phyloP scores from a whole-genome alignment of 2,888 invertebrate species.

The Mactromeris polynyma region DNA sequence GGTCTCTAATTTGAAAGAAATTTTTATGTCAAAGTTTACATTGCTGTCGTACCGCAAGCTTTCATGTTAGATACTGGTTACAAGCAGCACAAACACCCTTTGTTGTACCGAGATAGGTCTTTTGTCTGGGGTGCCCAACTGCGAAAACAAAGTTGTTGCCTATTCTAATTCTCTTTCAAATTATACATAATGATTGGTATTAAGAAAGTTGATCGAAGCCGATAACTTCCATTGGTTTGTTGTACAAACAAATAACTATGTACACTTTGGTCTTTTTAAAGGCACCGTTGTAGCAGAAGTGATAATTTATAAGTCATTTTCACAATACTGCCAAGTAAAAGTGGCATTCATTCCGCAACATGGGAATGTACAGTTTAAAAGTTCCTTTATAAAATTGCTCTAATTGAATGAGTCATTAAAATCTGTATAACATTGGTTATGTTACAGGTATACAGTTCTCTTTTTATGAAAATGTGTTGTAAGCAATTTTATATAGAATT shows the following conservation, averaged over 20 bases:
- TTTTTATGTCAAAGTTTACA: constrained; percentile 49
- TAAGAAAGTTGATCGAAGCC: constrained; percentile 20
- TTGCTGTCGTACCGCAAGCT: constrained; percentile 19
- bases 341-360: not conserved
- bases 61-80: constrained; percentile 39
- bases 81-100: constrained; percentile 42
- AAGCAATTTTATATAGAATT: too few species aligned
- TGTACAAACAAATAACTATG: not conserved
- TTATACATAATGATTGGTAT: constrained; percentile 34
- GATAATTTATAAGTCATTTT: not conserved
- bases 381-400: not conserved
- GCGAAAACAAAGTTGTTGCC: constrained; percentile 46
- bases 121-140: constrained; percentile 42
- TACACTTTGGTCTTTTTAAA: constrained; percentile 19
- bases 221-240: constrained; percentile 2
- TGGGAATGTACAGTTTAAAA: not conserved
- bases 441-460: too few species aligned
- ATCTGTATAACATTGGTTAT: too few species aligned
- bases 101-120: constrained; percentile 19
- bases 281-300: not conserved
- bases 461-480: too few species aligned
- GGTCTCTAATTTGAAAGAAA: constrained; percentile 47
- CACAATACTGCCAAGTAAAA: not conserved
- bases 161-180: constrained; percentile 41
- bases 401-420: not conserved